Evolutionary conservation across 2,113 vertebrate genomes (phyloP), one percentile per base, ranked within the genome.

Genomic region (Corvus hawaiiensis): DNA sequence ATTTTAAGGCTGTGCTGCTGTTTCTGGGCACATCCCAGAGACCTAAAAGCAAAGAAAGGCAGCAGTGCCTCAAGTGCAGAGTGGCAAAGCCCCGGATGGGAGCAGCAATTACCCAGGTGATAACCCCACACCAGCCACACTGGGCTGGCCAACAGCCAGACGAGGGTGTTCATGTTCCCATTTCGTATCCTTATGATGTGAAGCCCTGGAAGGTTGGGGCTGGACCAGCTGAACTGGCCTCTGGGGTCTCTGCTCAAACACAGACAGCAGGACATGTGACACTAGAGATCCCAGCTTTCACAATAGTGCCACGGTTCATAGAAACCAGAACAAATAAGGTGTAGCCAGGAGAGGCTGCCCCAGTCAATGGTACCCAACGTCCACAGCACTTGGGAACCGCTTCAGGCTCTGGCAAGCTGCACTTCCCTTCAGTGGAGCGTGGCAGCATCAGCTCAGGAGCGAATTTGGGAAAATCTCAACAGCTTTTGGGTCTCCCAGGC

Each of bases 231-330:
- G 24, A 64, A 33, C 41, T 79, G 16, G 0, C 71, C 46, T 59
- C 55, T 51, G 37, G 21, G 18, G 11, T n/a, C 59, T 69, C 46
- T 69, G 55, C 64, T 55, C 54, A 27, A 23, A 44, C 63, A 44
- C 63, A 61, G 56, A 8, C 37, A 61, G 74, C 74, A 79, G 83
- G 7, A 71, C 55, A 10, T 7, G 3, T 33, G 21, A 63, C 39
- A 24, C 26, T 54, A 77, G 52, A 30, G 46, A 22, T 89, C 30
- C 26, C 54, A 52, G 33, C n/a, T 78, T 51, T 33, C 77, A 56
- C 35, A 64, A 0, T 0, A 28, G 63, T 55, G 43, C 41, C 27
- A 2, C 3, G 33, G 68, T n/a, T 58, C 35, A 39, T 0, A 39
- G 73, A 61, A 74, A 48, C 4, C 44, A 80, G 44, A 51, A 54